phyloP scores from a whole-genome alignment of 2,888 invertebrate genomes.

The Drosophila robusta region DNA sequence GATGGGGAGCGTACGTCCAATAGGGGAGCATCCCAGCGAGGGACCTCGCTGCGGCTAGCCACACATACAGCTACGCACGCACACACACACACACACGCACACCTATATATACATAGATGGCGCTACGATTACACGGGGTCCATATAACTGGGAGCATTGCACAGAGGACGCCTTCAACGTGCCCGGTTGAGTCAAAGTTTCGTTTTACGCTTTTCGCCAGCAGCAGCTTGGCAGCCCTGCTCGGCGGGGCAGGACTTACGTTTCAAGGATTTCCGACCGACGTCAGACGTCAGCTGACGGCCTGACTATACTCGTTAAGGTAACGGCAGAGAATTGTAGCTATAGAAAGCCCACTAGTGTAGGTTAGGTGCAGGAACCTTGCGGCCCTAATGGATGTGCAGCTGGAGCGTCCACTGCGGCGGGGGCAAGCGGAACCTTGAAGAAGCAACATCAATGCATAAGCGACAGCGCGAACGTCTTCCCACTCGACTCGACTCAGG shows the following conservation, averaged over 20 bases:
- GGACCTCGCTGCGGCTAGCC: slow-evolving; percentile 43
- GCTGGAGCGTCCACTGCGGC: too few species aligned
- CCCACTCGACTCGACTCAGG: slow-evolving; percentile 54
- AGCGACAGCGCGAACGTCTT: slow-evolving; percentile 32
- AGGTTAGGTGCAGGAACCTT: slow-evolving; percentile 37
- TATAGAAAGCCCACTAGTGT: slow-evolving; percentile 69
- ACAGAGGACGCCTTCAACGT: slow-evolving; percentile 57
- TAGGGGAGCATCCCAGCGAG: slow-evolving; percentile 54
- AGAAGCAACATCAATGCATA: slow-evolving; percentile 72
- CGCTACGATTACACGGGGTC: slow-evolving; percentile 64
- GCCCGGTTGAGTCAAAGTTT: slow-evolving; percentile 64
- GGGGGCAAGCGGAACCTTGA: slow-evolving; percentile 10
- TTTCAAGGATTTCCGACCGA: slow-evolving; percentile 80
- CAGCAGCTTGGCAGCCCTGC: slow-evolving; percentile 51
- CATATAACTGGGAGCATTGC: slow-evolving; percentile 65
- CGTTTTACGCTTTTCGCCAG: slow-evolving; percentile 53
- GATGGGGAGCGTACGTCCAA: slow-evolving; percentile 30
- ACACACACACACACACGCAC: slow-evolving; percentile 13
- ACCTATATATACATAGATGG: slow-evolving; percentile 34
- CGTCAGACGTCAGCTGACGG: slow-evolving; percentile 57
- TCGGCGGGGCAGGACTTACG: slow-evolving; percentile 59
- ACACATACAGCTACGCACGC: slow-evolving; percentile 4
- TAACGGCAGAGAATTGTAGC: slow-evolving; percentile 35
- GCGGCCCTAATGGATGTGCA: not conserved
- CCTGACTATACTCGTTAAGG: slow-evolving; percentile 56